A percentile compares a stretch with the other conserved stretches of the same genome.
Conservation (phyloP, 2,797 vertebrate genomes). For the Enteromius anoplus region DNA sequence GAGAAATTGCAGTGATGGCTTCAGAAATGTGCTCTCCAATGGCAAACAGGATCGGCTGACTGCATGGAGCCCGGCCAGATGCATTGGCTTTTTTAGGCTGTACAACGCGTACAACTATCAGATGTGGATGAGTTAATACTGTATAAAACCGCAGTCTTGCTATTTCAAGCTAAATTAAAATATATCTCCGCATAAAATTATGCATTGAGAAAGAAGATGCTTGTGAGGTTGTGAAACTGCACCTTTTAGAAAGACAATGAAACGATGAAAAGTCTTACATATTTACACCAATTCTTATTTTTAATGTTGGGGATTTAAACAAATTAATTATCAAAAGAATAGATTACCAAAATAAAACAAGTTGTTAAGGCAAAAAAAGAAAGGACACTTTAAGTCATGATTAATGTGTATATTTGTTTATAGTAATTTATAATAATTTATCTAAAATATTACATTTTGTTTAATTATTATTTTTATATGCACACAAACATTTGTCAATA, state of each 20-base stretch:
- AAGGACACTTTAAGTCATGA: no score
- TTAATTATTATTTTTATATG: no score
- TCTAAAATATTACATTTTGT: neutral
- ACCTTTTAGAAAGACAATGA: neutral
- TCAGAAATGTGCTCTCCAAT: slow-evolving; percentile 10
- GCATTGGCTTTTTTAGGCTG: neutral
- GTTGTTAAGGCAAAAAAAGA: no score
- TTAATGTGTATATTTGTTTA: no score
- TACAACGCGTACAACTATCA: neutral
- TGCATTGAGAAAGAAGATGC: neutral
- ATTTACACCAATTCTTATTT: neutral
- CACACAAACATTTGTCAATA: neutral
- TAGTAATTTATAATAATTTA: neutral
- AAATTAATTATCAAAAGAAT: no score
- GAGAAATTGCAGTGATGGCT: slow-evolving; percentile 23
- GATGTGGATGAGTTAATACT: neutral
- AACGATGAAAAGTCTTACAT: neutral
- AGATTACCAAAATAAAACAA: no score
- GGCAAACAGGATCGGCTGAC: neutral
- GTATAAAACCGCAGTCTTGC: neutral
- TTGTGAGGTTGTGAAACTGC: neutral
- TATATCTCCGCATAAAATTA: neutral
- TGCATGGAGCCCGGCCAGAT: neutral
- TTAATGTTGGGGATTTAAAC: neutral
- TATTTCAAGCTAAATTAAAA: neutral